These are phyloP conservation scores for Coracopsis vasa DNA, from an alignment of 2,113 vertebrate genomes.

Conservation along the genomic window DNA sequence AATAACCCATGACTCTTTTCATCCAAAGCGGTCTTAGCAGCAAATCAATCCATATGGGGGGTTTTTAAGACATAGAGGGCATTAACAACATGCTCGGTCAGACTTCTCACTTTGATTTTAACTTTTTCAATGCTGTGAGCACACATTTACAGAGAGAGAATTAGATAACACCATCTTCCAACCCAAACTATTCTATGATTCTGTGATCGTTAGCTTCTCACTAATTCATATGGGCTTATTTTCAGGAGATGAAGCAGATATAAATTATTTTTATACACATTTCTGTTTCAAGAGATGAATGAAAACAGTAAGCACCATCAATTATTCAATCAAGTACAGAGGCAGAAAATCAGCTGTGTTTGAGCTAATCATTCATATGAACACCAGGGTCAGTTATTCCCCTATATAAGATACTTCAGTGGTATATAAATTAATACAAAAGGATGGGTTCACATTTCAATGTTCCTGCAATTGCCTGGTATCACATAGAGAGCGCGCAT, in stretches of 20 bases:
- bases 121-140: background rate
- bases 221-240: background rate
- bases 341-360: background rate
- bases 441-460: background rate
- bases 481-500: accelerated
- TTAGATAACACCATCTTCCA: background rate
- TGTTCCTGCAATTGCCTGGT: background rate
- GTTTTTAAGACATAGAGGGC: background rate
- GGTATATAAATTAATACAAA: background rate
- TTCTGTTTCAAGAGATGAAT: background rate
- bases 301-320: background rate
- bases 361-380: background rate
- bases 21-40: background rate
- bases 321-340: background rate
- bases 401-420: background rate
- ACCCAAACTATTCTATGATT: background rate
- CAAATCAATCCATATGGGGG: background rate
- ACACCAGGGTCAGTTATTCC: background rate
- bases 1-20: background rate
- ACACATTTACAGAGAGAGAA: background rate
- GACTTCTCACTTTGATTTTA: background rate
- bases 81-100: background rate
- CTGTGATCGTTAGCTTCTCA: background rate
- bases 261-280: background rate
- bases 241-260: background rate